phyloP scores from a whole-genome alignment of 2,797 vertebrate genomes.

The Lophius americanus region DNA sequence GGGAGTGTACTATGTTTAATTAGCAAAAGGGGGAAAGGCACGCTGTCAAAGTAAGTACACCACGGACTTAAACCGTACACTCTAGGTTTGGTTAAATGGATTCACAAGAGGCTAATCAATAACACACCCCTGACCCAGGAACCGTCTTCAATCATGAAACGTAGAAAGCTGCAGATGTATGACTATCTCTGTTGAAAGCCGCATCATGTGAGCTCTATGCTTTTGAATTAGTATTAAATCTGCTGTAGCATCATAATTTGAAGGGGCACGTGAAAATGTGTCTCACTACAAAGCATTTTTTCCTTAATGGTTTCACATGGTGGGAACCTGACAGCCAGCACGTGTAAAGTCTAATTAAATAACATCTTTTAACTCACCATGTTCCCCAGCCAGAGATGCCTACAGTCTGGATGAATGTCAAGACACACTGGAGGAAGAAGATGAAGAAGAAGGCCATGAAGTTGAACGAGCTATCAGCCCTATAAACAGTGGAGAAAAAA shows the following conservation, averaged over 20 bases:
- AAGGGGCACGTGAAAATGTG: constrained; percentile 1
- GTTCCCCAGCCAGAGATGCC: constrained; percentile 91
- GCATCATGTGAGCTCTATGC: neutral
- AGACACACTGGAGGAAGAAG: constrained; percentile 90
- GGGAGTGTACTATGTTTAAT: no score
- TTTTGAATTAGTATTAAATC: constrained; percentile 1
- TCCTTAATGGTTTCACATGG: constrained; percentile 7
- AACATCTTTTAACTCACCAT: constrained; percentile 83
- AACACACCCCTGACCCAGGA: neutral
- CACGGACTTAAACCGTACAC: no score
- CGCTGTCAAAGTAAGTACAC: no score
- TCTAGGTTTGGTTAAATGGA: no score
- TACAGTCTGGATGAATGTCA: constrained; percentile 87
- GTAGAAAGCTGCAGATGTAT: neutral
- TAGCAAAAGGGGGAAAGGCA: no score
- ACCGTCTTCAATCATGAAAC: neutral
- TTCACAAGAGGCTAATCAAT: no score
- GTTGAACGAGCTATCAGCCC: constrained; percentile 97
- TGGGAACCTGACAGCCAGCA: constrained; percentile 5
- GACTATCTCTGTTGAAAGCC: neutral
- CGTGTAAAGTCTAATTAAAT: neutral
- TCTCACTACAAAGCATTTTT: constrained; percentile 5
- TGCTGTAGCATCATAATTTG: neutral
- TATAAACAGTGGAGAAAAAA: constrained; percentile 54
- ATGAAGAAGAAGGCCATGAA: constrained; percentile 98